These are phyloP conservation scores for Cuculus canorus DNA, from an alignment of 2,797 vertebrate genomes.

Conservation along the genomic window DNA sequence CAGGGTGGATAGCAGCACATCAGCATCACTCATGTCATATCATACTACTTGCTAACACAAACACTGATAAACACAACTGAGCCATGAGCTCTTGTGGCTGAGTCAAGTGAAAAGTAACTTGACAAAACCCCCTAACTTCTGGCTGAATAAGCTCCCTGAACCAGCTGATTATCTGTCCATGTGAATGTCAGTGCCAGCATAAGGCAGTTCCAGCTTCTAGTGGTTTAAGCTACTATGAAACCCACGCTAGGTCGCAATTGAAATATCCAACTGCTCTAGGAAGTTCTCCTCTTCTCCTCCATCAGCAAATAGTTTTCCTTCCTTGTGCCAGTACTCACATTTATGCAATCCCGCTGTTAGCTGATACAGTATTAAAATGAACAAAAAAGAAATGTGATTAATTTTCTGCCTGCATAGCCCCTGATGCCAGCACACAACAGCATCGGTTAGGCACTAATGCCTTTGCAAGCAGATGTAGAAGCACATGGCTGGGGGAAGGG, in stretches of 20 bases:
- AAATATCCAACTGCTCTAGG: background rate
- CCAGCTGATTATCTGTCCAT: background rate
- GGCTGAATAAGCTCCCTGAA: background rate
- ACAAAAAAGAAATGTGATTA: background rate
- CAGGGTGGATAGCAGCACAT: background rate
- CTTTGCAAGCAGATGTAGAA: background rate
- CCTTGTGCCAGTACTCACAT: background rate
- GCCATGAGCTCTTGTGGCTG: background rate
- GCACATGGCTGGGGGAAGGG: background rate
- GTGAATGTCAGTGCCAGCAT: background rate
- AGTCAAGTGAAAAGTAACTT: background rate
- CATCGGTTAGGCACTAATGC: accelerated
- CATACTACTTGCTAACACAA: background rate
- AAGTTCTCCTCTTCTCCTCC: background rate
- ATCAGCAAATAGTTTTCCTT: background rate
- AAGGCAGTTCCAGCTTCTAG: background rate
- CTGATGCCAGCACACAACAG: background rate
- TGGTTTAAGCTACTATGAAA: background rate
- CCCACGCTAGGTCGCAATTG: background rate
- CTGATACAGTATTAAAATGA: background rate
- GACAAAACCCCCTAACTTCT: background rate
- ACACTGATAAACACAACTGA: background rate
- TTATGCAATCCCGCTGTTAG: background rate
- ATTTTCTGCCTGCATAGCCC: background rate
- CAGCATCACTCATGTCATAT: background rate